phyloP scores from a whole-genome alignment of 30 jellyfish, hydroid and myxozoan species.

The Chironex yamaguchii region DNA sequence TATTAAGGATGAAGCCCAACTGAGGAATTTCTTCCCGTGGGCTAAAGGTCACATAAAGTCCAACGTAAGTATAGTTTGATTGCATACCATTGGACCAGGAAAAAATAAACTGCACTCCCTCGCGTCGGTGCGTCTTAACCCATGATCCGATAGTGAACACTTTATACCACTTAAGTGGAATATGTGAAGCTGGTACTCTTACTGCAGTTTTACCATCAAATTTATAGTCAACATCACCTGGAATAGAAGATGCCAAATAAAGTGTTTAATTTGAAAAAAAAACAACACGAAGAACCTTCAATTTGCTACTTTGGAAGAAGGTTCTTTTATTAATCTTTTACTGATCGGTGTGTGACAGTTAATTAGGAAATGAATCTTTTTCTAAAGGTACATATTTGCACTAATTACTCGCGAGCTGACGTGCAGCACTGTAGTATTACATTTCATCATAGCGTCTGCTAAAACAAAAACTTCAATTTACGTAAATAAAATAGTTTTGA shows the following conservation, averaged over 20 bases:
- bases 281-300: too few relatives aligned
- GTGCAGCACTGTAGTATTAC: too few relatives aligned
- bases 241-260: neutral
- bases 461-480: too few relatives aligned
- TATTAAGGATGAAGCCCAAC: slow-evolving; percentile 65
- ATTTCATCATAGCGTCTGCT: too few relatives aligned
- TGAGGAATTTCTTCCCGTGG: slow-evolving; percentile 51
- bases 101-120: slow-evolving; percentile 56
- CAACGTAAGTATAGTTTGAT: slow-evolving; percentile 44
- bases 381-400: too few relatives aligned
- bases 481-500: too few relatives aligned
- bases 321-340: too few relatives aligned
- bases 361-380: too few relatives aligned
- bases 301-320: too few relatives aligned
- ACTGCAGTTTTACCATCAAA: slow-evolving; percentile 69
- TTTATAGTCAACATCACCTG: slow-evolving; percentile 70
- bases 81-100: slow-evolving; percentile 75
- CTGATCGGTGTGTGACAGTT: too few relatives aligned
- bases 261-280: neutral
- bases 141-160: slow-evolving; percentile 68
- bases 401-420: too few relatives aligned
- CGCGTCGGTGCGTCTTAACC: slow-evolving; percentile 43
- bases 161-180: slow-evolving; percentile 59
- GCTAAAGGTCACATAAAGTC: slow-evolving; percentile 47
- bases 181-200: slow-evolving; percentile 44